Evolutionary conservation across 2,888 invertebrate genomes (phyloP).

Genomic region (Furcula furcula): DNA sequence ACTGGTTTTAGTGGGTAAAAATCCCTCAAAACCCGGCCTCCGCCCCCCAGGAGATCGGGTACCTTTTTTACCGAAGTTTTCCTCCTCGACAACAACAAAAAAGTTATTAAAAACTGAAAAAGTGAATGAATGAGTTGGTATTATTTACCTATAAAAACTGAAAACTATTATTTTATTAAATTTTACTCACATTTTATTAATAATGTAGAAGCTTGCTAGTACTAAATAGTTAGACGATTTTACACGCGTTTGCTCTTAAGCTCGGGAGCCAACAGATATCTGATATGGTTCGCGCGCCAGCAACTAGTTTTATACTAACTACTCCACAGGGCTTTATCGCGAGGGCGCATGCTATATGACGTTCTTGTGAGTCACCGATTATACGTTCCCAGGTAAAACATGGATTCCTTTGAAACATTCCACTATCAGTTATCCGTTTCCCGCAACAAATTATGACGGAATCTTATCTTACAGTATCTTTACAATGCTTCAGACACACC

Average conservation of each 20-base stretch:
- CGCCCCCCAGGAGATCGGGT: too few species aligned
- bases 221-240: too few species aligned
- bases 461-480: constrained; percentile 13
- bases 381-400: constrained; percentile 7
- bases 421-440: constrained; percentile 10
- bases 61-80: too few species aligned
- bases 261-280: constrained; percentile 14
- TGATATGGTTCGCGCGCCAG: constrained; percentile 12
- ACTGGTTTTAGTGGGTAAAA: too few species aligned
- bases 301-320: constrained; percentile 23
- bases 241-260: constrained; percentile 10
- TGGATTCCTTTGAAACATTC: constrained; percentile 6
- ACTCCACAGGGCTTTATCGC: constrained; percentile 14
- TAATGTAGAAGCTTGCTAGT: too few species aligned
- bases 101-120: too few species aligned
- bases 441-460: constrained; percentile 12
- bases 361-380: constrained; percentile 20
- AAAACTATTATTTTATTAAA: too few species aligned
- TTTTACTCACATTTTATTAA: too few species aligned
- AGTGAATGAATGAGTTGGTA: too few species aligned
- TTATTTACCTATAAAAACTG: too few species aligned
- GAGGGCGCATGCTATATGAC: constrained; percentile 7
- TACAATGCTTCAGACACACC: constrained; percentile 9
- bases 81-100: too few species aligned
- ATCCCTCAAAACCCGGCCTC: too few species aligned